A percentile compares a stretch with the other conserved stretches of the same genome.
Evolutionary conservation across 1,140 invertebrate genomes (phyloP).

Genomic region (Dufourea novaeangliae): DNA sequence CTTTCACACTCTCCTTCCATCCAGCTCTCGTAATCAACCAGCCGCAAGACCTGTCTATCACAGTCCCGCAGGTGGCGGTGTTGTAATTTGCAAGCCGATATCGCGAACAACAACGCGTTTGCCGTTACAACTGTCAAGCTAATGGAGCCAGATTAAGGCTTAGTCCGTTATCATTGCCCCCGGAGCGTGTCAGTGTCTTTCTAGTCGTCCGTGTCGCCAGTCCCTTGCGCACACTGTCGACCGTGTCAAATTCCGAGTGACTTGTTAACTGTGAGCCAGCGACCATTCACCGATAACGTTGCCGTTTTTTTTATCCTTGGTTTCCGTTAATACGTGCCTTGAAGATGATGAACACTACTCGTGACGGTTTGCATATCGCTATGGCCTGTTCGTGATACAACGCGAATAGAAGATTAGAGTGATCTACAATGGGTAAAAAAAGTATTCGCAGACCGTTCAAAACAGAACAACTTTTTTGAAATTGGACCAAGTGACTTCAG

Average conservation of each 20-base stretch:
- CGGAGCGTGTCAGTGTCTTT: conserved; percentile 60
- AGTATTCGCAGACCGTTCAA: too few species aligned
- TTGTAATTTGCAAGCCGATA: conserved; percentile 72
- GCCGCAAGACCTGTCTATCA: conserved; percentile 68
- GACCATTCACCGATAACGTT: conserved; percentile 56
- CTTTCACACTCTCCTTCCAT: conserved; percentile 24
- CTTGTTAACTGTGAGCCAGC: conserved; percentile 55
- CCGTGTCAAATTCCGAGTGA: conserved; percentile 57
- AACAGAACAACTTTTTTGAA: too few species aligned
- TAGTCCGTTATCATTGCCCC: conserved; percentile 62
- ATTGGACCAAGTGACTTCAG: too few species aligned
- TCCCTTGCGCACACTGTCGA: background rate
- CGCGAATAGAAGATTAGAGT: background rate
- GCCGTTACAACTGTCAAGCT: conserved; percentile 69
- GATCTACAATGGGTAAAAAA: too few species aligned
- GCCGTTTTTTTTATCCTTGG: conserved; percentile 29
- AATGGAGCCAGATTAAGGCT: conserved; percentile 68
- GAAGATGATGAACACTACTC: too few species aligned
- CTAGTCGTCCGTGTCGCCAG: conserved; percentile 29
- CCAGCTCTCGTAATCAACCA: conserved; percentile 61
- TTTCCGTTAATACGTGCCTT: conserved; percentile 13
- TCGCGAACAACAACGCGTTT: conserved; percentile 66
- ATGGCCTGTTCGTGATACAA: background rate
- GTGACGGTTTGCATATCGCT: background rate
- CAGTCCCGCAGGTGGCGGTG: conserved; percentile 64